These are phyloP conservation scores for Lates japonicus DNA, from an alignment of 2,797 vertebrate genomes.

Conservation along the genomic window DNA sequence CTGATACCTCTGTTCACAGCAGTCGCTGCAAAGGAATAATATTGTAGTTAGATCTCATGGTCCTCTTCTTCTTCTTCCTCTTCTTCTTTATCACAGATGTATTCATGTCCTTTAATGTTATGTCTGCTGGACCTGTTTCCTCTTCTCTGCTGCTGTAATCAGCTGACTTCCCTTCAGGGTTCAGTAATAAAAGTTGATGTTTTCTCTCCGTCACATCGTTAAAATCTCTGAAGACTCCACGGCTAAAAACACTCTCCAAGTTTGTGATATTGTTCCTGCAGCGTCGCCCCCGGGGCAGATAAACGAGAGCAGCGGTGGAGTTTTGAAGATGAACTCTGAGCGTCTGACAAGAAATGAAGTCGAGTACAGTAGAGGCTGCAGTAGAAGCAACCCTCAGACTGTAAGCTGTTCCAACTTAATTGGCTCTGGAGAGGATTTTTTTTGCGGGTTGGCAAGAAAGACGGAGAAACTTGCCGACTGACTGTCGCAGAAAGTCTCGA, in stretches of 20 bases:
- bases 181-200: conserved; percentile 7
- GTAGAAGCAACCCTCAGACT: conserved; percentile 1
- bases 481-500: conserved; percentile 11
- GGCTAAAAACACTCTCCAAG: conserved; percentile 21
- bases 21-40: too few relatives aligned
- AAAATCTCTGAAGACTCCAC: conserved; percentile 6
- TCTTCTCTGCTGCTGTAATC: background rate
- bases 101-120: background rate
- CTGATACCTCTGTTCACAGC: too few relatives aligned
- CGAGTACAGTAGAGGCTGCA: conserved; percentile 29
- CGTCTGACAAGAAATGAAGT: conserved; percentile 20
- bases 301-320: conserved; percentile 13
- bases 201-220: conserved; percentile 35
- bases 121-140: background rate
- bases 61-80: background rate
- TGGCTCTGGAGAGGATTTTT: conserved; percentile 33
- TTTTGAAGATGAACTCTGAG: conserved; percentile 32
- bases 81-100: background rate
- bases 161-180: conserved; percentile 15
- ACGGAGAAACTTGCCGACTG: background rate
- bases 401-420: conserved; percentile 42
- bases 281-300: conserved; percentile 15
- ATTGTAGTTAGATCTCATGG: background rate
- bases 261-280: conserved; percentile 19
- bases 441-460: background rate